Percentiles rank a stretch among this genome's conserved stretches.
Evolutionary conservation across 2,113 vertebrate species (phyloP).

Genomic region (Girardinichthys multiradiatus): DNA sequence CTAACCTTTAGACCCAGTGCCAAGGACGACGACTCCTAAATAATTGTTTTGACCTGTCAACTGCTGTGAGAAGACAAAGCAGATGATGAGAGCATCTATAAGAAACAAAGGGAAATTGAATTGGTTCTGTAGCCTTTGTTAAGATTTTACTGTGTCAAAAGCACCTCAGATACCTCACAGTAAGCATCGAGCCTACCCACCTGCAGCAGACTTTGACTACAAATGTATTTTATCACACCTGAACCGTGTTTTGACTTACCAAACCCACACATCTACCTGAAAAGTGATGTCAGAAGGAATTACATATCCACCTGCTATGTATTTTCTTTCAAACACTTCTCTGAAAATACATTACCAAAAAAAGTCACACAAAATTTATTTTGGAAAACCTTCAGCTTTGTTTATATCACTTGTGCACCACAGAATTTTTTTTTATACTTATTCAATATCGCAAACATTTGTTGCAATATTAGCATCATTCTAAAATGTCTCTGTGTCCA

Average conservation of each 20-base stretch:
- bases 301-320: too few species aligned
- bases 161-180: slow-evolving; percentile 26
- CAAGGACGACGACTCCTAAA: neutral
- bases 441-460: too few species aligned
- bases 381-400: too few species aligned
- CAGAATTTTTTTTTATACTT: too few species aligned
- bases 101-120: slow-evolving; percentile 33
- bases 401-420: too few species aligned
- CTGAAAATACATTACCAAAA: too few species aligned
- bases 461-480: too few species aligned
- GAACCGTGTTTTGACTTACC: slow-evolving; percentile 31
- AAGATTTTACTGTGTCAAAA: slow-evolving; percentile 27
- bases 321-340: too few species aligned
- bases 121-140: slow-evolving; percentile 18
- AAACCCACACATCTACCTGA: slow-evolving; percentile 39
- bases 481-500: too few species aligned
- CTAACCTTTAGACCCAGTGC: neutral
- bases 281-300: too few species aligned
- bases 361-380: too few species aligned
- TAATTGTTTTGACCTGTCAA: slow-evolving; percentile 6
- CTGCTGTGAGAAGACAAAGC: slow-evolving; percentile 24
- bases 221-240: slow-evolving; percentile 12
- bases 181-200: slow-evolving; percentile 32
- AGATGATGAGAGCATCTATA: slow-evolving; percentile 17
- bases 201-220: slow-evolving; percentile 19